These are phyloP conservation scores for Musca domestica DNA, from an alignment of 1,140 invertebrate genomes.

Conservation along the genomic window DNA sequence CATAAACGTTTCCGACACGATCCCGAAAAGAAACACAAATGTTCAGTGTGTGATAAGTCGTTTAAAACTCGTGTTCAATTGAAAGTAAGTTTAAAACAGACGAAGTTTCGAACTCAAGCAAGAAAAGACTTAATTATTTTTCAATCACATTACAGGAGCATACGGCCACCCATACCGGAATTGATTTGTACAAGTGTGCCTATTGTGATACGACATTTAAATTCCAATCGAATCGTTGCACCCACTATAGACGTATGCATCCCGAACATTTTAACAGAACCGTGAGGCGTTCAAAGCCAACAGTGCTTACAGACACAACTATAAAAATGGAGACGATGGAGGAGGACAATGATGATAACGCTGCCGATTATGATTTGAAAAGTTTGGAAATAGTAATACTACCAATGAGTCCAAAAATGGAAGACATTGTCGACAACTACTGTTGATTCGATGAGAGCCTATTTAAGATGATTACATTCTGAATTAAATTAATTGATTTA, in stretches of 20 bases:
- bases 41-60: conserved; percentile 44
- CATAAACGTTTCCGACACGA: conserved; percentile 44
- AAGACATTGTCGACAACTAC: no score
- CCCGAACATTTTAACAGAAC: conserved; percentile 39
- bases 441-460: no score
- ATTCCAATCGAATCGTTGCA: conserved; percentile 49
- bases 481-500: no score
- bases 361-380: no score
- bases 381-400: no score
- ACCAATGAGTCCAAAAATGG: no score
- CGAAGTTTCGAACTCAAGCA: no score
- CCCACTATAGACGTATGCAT: conserved; percentile 47
- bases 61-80: conserved; percentile 38
- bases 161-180: conserved; percentile 47
- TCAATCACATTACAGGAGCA: conserved; percentile 39
- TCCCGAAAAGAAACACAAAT: conserved; percentile 35
- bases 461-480: no score
- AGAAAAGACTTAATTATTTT: background rate
- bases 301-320: conserved; percentile 14
- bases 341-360: no score
- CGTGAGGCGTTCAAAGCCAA: conserved; percentile 33
- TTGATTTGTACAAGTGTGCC: conserved; percentile 46
- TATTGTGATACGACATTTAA: conserved; percentile 48
- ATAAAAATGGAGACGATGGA: no score
- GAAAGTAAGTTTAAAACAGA: conserved; percentile 34